Conservation (phyloP, 2,797 vertebrate genomes). For the Malurus splendens region DNA sequence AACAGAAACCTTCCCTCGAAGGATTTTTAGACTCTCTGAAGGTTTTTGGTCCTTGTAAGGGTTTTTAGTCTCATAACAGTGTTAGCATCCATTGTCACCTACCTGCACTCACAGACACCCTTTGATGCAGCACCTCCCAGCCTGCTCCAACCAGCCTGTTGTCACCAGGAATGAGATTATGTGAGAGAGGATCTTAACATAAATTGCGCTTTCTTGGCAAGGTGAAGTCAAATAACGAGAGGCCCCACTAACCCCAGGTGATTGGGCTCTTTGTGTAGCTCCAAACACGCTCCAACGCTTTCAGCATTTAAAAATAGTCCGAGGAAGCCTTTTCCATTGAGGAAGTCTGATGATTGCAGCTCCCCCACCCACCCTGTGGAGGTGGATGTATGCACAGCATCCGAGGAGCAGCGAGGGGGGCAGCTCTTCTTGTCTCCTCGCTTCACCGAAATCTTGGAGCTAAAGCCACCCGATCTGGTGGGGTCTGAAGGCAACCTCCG, state of each 20-base stretch:
- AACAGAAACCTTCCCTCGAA: not conserved
- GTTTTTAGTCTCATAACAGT: not conserved
- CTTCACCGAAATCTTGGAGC: not conserved
- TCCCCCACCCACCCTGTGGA: constrained; percentile 37
- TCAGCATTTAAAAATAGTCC: constrained; percentile 30
- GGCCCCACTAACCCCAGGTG: not conserved
- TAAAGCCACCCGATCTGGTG: not conserved
- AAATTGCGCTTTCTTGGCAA: constrained; percentile 26
- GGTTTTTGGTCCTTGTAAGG: not conserved
- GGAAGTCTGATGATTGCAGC: constrained; percentile 22
- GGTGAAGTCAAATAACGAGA: constrained; percentile 22
- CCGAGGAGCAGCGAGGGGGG: not conserved
- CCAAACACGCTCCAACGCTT: constrained; percentile 7
- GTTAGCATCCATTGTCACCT: constrained; percentile 24
- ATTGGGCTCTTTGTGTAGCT: constrained; percentile 44
- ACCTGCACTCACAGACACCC: not conserved
- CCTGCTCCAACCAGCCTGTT: not conserved
- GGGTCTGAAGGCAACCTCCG: not conserved
- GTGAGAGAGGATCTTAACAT: not conserved
- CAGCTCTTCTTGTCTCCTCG: not conserved
- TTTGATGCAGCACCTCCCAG: not conserved
- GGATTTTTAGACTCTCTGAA: not conserved
- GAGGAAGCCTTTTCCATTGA: constrained; percentile 34
- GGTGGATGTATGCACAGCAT: constrained; percentile 19
- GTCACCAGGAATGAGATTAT: constrained; percentile 11